phyloP scores from a whole-genome alignment of 1,140 invertebrate species.

The Rhysida immarginata region DNA sequence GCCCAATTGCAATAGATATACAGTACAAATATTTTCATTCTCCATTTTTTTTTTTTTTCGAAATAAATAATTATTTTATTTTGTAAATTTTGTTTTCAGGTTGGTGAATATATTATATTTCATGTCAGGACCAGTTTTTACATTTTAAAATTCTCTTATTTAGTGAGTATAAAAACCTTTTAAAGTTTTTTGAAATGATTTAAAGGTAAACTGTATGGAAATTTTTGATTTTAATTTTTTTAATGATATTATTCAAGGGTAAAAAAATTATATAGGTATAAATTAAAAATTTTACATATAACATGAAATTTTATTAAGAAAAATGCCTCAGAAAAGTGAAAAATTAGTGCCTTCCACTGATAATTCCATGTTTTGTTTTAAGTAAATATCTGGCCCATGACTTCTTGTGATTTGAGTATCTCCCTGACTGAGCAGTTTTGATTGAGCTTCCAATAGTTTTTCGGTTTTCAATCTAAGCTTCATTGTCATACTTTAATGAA shows the following conservation, averaged over 20 bases:
- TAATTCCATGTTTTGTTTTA: no score
- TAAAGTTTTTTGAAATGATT: background rate
- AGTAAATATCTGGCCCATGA: no score
- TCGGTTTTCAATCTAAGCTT: no score
- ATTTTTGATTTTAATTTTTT: background rate
- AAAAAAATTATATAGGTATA: background rate
- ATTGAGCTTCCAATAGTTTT: no score
- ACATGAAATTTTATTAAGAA: background rate
- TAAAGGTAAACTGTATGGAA: background rate
- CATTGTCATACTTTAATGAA: no score
- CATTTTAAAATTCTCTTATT: constrained; percentile 75
- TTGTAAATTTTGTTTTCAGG: constrained; percentile 30
- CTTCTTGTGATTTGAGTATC: no score
- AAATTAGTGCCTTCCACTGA: no score
- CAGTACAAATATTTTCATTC: constrained; percentile 8
- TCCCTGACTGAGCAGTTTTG: no score
- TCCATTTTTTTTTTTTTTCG: constrained; percentile 7
- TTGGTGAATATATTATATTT: constrained; percentile 86
- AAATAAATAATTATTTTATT: constrained; percentile 9
- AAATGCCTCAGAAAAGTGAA: background rate
- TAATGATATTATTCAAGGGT: background rate
- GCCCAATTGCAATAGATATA: constrained; percentile 1
- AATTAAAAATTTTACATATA: background rate
- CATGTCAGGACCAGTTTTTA: constrained; percentile 84
- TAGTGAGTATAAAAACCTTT: constrained; percentile 40